Evolutionary conservation across 2,113 vertebrate species (phyloP), one percentile per base, ranked within the genome.

Genomic region (Columba janthina): DNA sequence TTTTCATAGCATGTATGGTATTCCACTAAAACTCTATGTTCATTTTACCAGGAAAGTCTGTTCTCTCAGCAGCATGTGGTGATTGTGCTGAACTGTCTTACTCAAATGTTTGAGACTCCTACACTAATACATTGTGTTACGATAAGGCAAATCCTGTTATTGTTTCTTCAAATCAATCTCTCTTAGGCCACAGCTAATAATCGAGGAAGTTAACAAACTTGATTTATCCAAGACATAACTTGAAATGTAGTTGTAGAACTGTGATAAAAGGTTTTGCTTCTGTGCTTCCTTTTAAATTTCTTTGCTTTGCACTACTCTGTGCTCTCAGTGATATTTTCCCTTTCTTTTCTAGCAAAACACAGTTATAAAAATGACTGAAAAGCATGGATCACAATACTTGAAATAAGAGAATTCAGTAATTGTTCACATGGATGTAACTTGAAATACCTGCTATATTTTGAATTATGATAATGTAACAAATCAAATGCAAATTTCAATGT

Each of bases 81-180:
- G 54, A 87, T 87, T 89, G 79, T 96, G 70, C 48, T 93, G 46
- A 70, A 50, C 34, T 85, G 19, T 64, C 42, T 40, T 71, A 57
- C 34, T 90, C 69, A 91, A 38, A 32, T 51, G 32, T 74, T 65
- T 70, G 17, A 85, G 6, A 20, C 42, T 93, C 32, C 60, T 81
- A 60, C 50, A 61, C 48, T 72, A 88, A 82, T 83, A 65, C 4
- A 42, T 91, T 94, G 92, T 82, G 75, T 44, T 54, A 66, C 20
- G n/a, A 91, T 67, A 76, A 73, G 81, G 36, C 15, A 93, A 74
- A 89, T 90, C n/a, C 18, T 89, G 11, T 85, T 70, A 38, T 53
- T 97, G 82, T 70, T 96, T 76, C 26, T 72, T 71, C 24, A 92
- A 82, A 94, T 73, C 31, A 42, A 36, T 66, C 15, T 72, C 44